These are phyloP conservation scores for Erinaceus europaeus DNA, from an alignment of 2,113 vertebrate species.

Conservation along the genomic window DNA sequence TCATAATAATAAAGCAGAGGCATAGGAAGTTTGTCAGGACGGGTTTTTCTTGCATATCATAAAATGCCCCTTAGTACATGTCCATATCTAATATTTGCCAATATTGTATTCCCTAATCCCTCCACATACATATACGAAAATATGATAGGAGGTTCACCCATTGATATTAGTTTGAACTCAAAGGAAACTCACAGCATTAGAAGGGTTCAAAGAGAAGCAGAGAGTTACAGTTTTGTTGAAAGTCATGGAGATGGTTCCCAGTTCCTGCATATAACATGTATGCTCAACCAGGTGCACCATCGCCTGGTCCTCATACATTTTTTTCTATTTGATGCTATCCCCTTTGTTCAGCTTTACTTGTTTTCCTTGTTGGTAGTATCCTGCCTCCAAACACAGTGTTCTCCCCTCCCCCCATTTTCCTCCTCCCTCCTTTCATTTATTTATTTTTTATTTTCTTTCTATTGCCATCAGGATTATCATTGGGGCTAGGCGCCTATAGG, in stretches of 20 bases:
- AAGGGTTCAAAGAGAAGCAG: conserved; percentile 23
- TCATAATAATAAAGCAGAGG: conserved; percentile 81
- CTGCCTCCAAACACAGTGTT: not conserved
- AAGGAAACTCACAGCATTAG: not conserved
- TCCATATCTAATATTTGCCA: not conserved
- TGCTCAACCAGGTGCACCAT: too few relatives aligned
- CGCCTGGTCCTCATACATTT: not conserved
- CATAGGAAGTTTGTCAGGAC: conserved; percentile 77
- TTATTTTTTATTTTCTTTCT: too few relatives aligned
- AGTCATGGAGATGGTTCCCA: conserved; percentile 47
- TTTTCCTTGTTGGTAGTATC: not conserved
- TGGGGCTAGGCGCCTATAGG: too few relatives aligned
- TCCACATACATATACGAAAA: not conserved
- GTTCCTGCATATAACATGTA: too few relatives aligned
- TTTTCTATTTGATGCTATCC: not conserved
- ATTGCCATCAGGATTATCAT: too few relatives aligned
- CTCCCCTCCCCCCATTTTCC: too few relatives aligned
- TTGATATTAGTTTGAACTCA: not conserved
- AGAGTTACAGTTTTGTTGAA: not conserved
- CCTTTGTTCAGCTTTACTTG: not conserved
- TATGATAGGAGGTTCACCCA: not conserved
- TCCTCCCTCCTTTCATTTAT: too few relatives aligned
- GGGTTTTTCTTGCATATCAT: conserved; percentile 77
- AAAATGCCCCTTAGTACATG: not conserved
- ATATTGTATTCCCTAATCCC: conserved; percentile 19